Base-by-base conservation (phyloP, 1,140 invertebrate genomes). In the Andricus grossulariae region DNA sequence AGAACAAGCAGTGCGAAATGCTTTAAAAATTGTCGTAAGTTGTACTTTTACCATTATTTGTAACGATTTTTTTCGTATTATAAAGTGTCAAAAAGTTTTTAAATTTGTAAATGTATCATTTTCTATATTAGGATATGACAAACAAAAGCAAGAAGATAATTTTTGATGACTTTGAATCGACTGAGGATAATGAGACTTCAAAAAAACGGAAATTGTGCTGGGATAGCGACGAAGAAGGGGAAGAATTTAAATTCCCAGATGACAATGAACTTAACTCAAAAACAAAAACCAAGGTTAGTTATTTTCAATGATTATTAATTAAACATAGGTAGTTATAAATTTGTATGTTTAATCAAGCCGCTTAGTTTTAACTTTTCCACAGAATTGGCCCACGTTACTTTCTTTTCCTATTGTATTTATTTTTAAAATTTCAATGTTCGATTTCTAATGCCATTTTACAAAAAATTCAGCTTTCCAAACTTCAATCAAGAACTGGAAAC, bases 111-210 rank as follows among this genome's bases (percentile, higher is more conserved):
- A n/a, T 73, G n/a, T 49, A 60, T 80, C 76, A 78, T 71, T 84
- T 87, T 86, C 2, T 11, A 50, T 88, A 73, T 82, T 19, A 93
- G 93, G 92, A 93, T 84, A 91, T 88, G 86, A 85, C 76, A 78
- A 77, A 25, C n/a, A 79, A 71, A 71, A 92, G 92, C 79, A 93
- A 93, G 51, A 94, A 93, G 89, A 91, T 94, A 71, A 86, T 92
- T 83, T 94, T 94, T 87, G 89, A 92, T 82, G 92, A 94, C 76
- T 45, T 45, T 10, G 39, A 45, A 45, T 10, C 39, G 39, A 82
- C 88, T 82, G 87, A 92, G 76, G 81, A 86, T 13, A 80, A 75
- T 25, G 15, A 86, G 50, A 66, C 51, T 54, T 10, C 73, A 55
- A 32, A 76, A 60, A 75, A 82, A 73, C 78, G 25, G 79, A 74